phyloP scores from a whole-genome alignment of 2,113 vertebrate genomes.

The Mustelus asterias region DNA sequence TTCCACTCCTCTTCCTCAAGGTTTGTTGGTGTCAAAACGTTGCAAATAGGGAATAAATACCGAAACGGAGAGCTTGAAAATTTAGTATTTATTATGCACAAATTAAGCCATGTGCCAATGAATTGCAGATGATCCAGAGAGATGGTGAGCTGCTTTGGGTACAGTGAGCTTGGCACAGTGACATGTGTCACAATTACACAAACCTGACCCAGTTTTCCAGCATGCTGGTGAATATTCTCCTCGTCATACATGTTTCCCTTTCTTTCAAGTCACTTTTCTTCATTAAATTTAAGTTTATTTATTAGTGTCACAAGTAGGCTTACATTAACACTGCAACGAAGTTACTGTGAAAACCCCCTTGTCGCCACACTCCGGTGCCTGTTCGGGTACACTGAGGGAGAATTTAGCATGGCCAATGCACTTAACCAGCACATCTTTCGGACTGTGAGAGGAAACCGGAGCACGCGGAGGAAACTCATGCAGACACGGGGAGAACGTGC shows the following conservation, averaged over 20 bases:
- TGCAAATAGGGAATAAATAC: background rate
- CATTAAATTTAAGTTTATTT: too few relatives aligned
- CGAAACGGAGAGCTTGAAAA: background rate
- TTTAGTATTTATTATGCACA: background rate
- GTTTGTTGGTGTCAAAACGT: background rate
- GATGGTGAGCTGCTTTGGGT: background rate
- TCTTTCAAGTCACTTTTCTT: background rate
- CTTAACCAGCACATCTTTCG: too few relatives aligned
- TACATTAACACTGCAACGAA: too few relatives aligned
- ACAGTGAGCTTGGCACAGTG: background rate
- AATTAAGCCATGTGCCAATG: background rate
- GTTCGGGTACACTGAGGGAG: too few relatives aligned
- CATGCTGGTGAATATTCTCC: background rate
- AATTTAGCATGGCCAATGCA: too few relatives aligned
- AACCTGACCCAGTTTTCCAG: background rate
- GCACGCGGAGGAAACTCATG: too few relatives aligned
- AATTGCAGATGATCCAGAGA: background rate
- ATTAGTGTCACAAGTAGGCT: too few relatives aligned
- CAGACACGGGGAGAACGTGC: too few relatives aligned
- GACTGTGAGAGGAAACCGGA: too few relatives aligned
- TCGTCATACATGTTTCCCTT: background rate
- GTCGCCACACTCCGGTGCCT: too few relatives aligned
- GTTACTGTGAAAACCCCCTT: too few relatives aligned
- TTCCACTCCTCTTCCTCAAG: background rate
- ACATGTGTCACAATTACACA: background rate